These are phyloP conservation scores for Steatornis caripensis DNA, from an alignment of 2,113 vertebrate genomes.

Conservation along the genomic window DNA sequence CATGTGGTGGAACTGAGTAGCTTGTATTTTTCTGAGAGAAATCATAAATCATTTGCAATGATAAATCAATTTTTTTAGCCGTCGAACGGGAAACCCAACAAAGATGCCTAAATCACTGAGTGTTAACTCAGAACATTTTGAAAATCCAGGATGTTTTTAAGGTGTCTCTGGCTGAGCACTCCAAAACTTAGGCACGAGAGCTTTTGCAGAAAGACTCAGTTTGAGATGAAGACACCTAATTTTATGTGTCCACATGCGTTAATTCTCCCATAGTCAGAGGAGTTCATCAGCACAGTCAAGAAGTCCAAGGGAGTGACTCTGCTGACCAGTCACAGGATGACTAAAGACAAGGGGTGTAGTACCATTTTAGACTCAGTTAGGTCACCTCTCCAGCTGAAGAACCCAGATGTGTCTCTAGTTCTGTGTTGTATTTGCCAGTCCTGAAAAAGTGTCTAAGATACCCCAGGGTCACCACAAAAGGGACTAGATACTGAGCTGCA, in stretches of 20 bases:
- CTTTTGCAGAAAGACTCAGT: background rate
- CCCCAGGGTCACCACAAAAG: background rate
- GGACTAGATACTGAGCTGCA: background rate
- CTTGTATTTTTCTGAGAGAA: background rate
- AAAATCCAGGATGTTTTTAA: background rate
- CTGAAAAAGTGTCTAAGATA: background rate
- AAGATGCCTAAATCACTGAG: background rate
- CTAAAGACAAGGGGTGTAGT: background rate
- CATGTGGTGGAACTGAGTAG: background rate
- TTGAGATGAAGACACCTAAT: background rate
- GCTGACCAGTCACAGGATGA: background rate
- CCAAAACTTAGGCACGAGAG: background rate
- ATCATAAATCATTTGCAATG: background rate
- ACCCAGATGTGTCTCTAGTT: background rate
- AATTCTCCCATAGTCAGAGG: background rate
- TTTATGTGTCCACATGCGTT: background rate
- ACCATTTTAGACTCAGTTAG: background rate
- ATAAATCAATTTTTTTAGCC: background rate
- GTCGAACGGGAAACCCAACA: background rate
- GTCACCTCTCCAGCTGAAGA: background rate
- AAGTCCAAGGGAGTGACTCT: background rate
- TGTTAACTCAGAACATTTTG: background rate
- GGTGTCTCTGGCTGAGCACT: background rate
- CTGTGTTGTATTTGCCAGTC: background rate
- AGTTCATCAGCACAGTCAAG: background rate